A percentile compares a stretch with the other conserved stretches of the same genome.
Conservation (phyloP, 2,888 invertebrate genomes). For the Xestoiulus laeticollis region DNA sequence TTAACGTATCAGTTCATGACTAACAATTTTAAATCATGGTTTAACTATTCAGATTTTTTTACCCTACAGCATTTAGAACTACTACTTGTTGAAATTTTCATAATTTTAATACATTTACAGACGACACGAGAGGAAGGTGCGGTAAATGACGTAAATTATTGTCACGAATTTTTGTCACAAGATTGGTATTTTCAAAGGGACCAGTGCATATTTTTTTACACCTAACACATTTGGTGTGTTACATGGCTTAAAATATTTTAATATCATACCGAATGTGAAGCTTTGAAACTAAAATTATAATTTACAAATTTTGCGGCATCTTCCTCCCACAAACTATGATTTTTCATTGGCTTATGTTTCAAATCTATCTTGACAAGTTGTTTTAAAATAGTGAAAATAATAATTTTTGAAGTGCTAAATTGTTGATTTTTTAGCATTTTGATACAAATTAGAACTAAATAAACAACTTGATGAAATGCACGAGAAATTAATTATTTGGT, state of each 20-base stretch:
- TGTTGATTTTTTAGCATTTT: too few species aligned
- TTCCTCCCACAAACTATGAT: too few species aligned
- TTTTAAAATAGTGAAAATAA: too few species aligned
- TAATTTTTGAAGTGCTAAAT: too few species aligned
- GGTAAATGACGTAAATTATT: background rate
- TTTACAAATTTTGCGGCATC: too few species aligned
- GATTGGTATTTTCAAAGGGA: background rate
- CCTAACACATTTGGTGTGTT: background rate
- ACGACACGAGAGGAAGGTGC: background rate
- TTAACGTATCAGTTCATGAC: background rate
- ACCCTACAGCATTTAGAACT: background rate
- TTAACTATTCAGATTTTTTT: background rate
- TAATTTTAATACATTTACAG: background rate
- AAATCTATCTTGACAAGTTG: too few species aligned
- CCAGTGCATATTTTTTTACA: too few species aligned
- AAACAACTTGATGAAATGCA: too few species aligned
- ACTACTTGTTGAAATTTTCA: background rate
- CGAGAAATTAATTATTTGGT: too few species aligned
- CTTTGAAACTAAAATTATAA: too few species aligned
- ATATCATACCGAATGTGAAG: background rate
- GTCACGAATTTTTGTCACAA: background rate
- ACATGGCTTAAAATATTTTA: background rate
- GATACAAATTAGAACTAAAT: too few species aligned
- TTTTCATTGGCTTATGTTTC: too few species aligned
- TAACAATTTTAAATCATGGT: background rate